Percentiles rank a stretch among this genome's conserved stretches.
Conservation (phyloP, 2,888 invertebrate species). For the Apotomis turbidana region DNA sequence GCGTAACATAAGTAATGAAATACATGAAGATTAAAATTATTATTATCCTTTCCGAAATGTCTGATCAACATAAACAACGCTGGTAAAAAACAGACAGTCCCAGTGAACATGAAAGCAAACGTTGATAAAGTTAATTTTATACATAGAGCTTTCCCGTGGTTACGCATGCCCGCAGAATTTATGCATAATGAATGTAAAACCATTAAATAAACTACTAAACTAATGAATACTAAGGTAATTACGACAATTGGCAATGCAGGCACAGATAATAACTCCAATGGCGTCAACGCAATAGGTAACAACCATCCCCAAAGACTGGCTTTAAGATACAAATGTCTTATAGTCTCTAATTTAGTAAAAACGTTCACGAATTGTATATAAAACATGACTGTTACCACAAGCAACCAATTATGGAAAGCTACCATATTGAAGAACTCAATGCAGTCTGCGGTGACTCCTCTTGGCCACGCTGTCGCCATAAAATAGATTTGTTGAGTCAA, state of each 20-base stretch:
- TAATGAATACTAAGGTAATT: not conserved
- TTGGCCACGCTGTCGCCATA: not conserved
- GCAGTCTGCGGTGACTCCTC: no score
- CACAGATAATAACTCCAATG: not conserved
- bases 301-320: conserved; percentile 14
- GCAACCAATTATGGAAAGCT: conserved; percentile 3
- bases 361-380: conserved; percentile 12
- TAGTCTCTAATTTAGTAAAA: not conserved
- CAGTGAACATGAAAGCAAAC: conserved; percentile 5
- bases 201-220: conserved; percentile 2
- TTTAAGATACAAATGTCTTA: not conserved
- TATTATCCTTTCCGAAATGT: no score
- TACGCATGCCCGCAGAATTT: not conserved
- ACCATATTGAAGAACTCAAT: not conserved
- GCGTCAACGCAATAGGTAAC: not conserved
- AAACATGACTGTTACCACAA: conserved; percentile 11
- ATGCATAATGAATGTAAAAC: conserved; percentile 2
- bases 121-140: conserved; percentile 3
- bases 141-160: not conserved
- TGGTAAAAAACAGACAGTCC: not conserved
- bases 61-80: not conserved
- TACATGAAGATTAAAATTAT: not conserved
- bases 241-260: no score
- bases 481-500: not conserved
- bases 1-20: not conserved